A percentile compares a stretch with the other conserved stretches of the same genome.
phyloP scores from a whole-genome alignment of 2,888 invertebrate species.

The Cephus sareptanus region DNA sequence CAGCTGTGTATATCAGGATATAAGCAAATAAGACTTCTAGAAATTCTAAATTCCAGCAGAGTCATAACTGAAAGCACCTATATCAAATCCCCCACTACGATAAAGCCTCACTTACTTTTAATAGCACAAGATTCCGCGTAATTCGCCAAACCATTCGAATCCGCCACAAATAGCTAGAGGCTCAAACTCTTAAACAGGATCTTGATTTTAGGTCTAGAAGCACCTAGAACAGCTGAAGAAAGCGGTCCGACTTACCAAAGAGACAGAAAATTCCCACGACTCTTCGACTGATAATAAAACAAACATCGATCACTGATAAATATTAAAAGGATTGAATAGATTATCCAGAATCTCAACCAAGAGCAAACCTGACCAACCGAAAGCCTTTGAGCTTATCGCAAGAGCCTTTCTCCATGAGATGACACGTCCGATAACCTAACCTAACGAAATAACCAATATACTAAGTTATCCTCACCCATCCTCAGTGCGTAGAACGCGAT shows the following conservation, averaged over 20 bases:
- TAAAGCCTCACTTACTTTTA: background rate
- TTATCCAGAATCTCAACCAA: background rate
- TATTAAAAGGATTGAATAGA: background rate
- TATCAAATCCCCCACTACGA: background rate
- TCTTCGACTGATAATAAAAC: background rate
- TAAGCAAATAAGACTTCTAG: background rate
- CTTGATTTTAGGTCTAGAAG: background rate
- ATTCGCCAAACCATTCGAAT: background rate
- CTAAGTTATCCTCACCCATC: constrained; percentile 69
- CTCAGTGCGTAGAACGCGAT: constrained; percentile 74
- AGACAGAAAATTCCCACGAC: background rate
- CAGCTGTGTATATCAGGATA: background rate
- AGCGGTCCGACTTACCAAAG: background rate
- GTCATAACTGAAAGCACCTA: background rate
- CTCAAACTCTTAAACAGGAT: background rate
- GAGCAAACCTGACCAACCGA: background rate
- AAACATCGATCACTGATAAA: background rate
- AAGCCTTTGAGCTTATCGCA: background rate
- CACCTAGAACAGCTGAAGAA: background rate
- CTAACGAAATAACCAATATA: background rate
- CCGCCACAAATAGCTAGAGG: background rate
- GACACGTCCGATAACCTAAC: background rate
- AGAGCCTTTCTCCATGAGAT: background rate
- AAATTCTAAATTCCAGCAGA: background rate
- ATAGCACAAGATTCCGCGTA: background rate